Base-by-base conservation (phyloP, 2,888 invertebrate genomes). In the Limnephilus marmoratus region DNA sequence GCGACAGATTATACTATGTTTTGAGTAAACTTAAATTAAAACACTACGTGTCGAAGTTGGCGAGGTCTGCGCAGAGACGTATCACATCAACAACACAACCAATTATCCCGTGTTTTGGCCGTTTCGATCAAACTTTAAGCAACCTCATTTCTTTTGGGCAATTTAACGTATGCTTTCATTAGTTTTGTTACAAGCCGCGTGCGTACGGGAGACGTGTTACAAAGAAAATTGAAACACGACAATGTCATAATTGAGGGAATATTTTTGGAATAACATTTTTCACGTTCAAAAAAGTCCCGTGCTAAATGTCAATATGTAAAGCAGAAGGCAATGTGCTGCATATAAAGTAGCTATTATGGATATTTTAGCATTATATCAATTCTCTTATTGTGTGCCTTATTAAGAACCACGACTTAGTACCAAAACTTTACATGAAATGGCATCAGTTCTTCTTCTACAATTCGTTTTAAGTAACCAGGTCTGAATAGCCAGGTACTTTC, bases 151-250 rank as follows among this genome's bases (percentile, higher is more conserved):
- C 37, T 37, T 11, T 31, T 9, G 37, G 37, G 34, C 83, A 37
- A 83, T 37, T 34, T 7, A 37, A 83, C 49, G 29, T 85, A 85
- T 45, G 86, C 29, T 86, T 45, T 86, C 86, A 45, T 86, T 37
- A 86, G 29, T 45, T 45, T 41, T 45, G 3, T 45, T 29, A 29
- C n/a, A 45, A 45, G 29, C 45, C 11, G 86, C 29, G 86, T 86
- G 86, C 85, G 85, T 85, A 45, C n/a, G 9, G n/a, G n/a, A 41
- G 15, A 49, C 37, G 49, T 86, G n/a, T 86, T 41, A 86, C 45
- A 86, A 86, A 86, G 86, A 86, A 86, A 86, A 86, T 86, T 86
- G 86, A 86, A 86, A 45, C 45, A 86, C 37, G 13, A 85, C 29
- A 68, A 68, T 68, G 68, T 24, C 68, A 9, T 68, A 68, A 68